These are phyloP conservation scores for Petrophora chlorosata DNA, from an alignment of 2,888 invertebrate genomes.

Conservation along the genomic window DNA sequence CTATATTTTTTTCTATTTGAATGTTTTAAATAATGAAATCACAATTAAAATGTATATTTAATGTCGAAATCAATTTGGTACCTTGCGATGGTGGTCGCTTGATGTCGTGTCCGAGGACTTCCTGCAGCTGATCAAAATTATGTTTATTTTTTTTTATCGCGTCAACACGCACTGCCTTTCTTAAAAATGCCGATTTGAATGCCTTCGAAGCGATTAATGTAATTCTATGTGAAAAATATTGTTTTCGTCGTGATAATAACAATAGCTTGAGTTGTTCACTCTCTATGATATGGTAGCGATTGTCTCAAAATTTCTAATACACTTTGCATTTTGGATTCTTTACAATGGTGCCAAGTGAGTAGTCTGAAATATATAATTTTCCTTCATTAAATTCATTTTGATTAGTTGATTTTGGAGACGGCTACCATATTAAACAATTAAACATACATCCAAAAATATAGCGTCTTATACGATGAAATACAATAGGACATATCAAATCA, in stretches of 20 bases:
- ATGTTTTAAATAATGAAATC: too few species aligned
- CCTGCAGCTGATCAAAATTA: constrained; percentile 2
- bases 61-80: too few species aligned
- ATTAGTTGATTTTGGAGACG: constrained; percentile 9
- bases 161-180: constrained; percentile 10
- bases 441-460: constrained; percentile 21
- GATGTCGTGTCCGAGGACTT: too few species aligned
- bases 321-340: background rate
- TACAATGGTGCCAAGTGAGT: background rate
- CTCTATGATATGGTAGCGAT: constrained; percentile 46
- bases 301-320: constrained; percentile 23
- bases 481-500: constrained; percentile 33
- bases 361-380: background rate
- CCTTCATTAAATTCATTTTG: background rate
- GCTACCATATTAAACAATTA: constrained; percentile 18
- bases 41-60: too few species aligned
- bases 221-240: constrained; percentile 27
- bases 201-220: constrained; percentile 13
- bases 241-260: constrained; percentile 17
- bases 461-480: constrained; percentile 14
- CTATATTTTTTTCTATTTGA: too few species aligned
- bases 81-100: too few species aligned
- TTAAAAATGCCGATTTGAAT: constrained; percentile 2
- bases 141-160: background rate
- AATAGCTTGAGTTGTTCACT: constrained; percentile 54